A percentile compares a stretch with the other conserved stretches of the same genome.
Conservation (phyloP, 2,797 vertebrate genomes). For the Sciurus vulgaris region DNA sequence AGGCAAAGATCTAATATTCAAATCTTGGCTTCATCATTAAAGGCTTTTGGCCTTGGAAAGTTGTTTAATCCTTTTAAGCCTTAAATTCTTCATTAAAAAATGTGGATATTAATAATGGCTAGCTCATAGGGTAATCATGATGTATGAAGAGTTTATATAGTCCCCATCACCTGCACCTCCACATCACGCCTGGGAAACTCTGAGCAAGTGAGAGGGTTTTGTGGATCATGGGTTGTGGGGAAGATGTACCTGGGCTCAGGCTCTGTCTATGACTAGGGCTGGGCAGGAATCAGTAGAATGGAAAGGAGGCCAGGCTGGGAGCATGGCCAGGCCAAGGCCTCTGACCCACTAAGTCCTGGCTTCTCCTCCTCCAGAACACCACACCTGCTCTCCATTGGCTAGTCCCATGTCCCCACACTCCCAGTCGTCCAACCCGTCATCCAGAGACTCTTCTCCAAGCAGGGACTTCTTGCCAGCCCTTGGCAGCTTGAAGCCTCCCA, state of each 20-base stretch:
- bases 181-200: neutral
- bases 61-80: neutral
- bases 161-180: neutral
- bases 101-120: neutral
- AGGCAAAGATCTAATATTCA: neutral
- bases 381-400: conserved; percentile 95
- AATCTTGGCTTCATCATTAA: neutral
- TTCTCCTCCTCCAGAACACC: conserved; percentile 92
- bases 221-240: neutral
- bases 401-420: conserved; percentile 99
- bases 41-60: conserved; percentile 33
- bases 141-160: neutral
- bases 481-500: conserved; percentile 91
- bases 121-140: neutral
- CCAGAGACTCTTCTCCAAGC: conserved; percentile 97
- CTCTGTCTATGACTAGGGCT: neutral
- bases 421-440: conserved; percentile 97
- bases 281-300: neutral
- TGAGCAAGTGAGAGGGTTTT: neutral
- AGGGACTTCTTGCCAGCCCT: conserved; percentile 95
- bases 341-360: conserved; percentile 27
- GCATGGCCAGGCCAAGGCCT: neutral
- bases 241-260: neutral
- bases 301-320: neutral
- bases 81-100: conserved; percentile 44